Base-by-base conservation (phyloP, 2,113 vertebrate genomes). In the Cnemophilus loriae region DNA sequence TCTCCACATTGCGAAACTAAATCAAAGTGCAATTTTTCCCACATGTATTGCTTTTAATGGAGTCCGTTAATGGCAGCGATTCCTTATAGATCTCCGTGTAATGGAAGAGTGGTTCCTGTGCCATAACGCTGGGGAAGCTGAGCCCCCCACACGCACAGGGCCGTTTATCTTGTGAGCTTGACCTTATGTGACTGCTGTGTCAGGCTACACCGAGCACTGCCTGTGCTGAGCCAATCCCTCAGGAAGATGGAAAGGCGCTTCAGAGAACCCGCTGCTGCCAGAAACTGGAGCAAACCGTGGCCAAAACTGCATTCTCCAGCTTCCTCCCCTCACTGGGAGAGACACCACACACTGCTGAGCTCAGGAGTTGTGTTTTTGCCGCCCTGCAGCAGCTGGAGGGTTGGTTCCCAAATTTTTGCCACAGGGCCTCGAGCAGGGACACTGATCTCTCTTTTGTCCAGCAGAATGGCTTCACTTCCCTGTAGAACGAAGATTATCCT, bases 11-110 rank as follows among this genome's bases (percentile, higher is more conserved):
- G 96, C 96, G 95, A 96, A 98, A 98, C 97, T 98, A 98, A 98
- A 98, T 98, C 98, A 98, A 98, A 97, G 90, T 95, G 97, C 97
- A 97, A 98, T 98, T 98, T 98, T 97, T 95, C 98, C 97, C 97
- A 96, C 97, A 97, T 97, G 98, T 94, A 97, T 97, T 97, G 97
- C 96, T 91, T 97, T 98, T 98, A 98, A 98, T 98, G 96, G 97
- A 97, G 97, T 94, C 90, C 91, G 77, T 97, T 98, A 98, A 98
- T 97, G 97, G 96, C 94, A 97, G 97, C 59, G 69, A 98, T 97
- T 97, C 97, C 97, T 98, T 98, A 97, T 88, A 97, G 97, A 97
- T 96, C 94, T 97, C 91, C 28, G 21, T 56, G 95, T 95, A 95
- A 98, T 97, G 97, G 97, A 97, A 97, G 97, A 95, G 87, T 10